Percentiles rank a stretch among this genome's conserved stretches.
phyloP scores from a whole-genome alignment of 2,888 invertebrate species.

The Horisme vitalbata region DNA sequence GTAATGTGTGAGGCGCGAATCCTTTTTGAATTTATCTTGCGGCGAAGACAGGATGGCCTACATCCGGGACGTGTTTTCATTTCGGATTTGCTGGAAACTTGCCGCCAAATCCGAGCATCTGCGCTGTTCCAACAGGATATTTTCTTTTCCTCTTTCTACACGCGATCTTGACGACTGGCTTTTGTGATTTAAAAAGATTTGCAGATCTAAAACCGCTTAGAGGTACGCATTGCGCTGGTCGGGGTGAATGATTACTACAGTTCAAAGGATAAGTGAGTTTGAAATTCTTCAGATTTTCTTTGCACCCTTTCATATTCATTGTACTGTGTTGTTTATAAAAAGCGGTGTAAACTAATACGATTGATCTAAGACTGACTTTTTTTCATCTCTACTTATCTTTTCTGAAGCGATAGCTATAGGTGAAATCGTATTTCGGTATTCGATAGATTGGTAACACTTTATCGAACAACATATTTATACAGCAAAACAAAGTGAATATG shows the following conservation, averaged over 20 bases:
- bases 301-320: neutral
- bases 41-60: constrained; percentile 66
- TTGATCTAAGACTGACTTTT: too few relatives aligned
- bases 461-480: too few relatives aligned
- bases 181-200: constrained; percentile 82
- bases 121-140: constrained; percentile 70
- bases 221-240: constrained; percentile 42
- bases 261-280: neutral
- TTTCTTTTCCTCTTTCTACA: constrained; percentile 75
- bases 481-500: too few relatives aligned
- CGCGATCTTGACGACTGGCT: constrained; percentile 77
- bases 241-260: constrained; percentile 48
- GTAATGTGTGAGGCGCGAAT: constrained; percentile 64
- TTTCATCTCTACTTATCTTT: too few relatives aligned
- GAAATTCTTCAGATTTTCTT: neutral
- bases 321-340: neutral
- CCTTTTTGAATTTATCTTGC: constrained; percentile 74
- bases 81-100: constrained; percentile 77
- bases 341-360: too few relatives aligned
- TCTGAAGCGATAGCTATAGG: too few relatives aligned
- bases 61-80: constrained; percentile 75
- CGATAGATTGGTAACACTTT: too few relatives aligned
- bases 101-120: constrained; percentile 75
- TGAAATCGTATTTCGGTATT: too few relatives aligned
- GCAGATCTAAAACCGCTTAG: constrained; percentile 71